Conservation (phyloP, 2,888 invertebrate genomes). For the Amblyjoppa fuscipennis region DNA sequence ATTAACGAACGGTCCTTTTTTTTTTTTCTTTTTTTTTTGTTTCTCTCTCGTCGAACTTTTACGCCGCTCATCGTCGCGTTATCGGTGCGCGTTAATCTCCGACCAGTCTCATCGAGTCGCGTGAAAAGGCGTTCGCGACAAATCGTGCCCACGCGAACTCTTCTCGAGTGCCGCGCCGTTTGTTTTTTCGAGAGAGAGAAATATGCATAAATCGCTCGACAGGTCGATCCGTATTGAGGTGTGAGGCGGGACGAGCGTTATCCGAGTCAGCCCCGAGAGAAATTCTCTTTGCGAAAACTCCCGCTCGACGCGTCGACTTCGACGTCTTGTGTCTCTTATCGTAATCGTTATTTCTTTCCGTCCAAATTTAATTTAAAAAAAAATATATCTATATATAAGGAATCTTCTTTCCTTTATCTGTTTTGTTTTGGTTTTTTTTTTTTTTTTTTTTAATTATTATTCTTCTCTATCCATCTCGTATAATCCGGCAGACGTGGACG, state of each 20-base stretch:
- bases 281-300: not conserved
- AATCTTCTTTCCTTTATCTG: not conserved
- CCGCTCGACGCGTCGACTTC: not conserved
- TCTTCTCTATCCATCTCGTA: slow-evolving; percentile 50
- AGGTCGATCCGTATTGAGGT: slow-evolving; percentile 12
- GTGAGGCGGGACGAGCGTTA: not conserved
- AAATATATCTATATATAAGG: too few relatives aligned
- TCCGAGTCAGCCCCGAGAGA: not conserved
- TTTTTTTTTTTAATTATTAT: slow-evolving; percentile 7
- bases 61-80: slow-evolving; percentile 5
- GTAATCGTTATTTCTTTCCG: not conserved
- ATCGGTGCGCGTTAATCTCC: slow-evolving; percentile 1
- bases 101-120: not conserved
- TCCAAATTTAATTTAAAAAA: not conserved
- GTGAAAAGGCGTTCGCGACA: slow-evolving; percentile 45
- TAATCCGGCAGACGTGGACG: slow-evolving; percentile 90
- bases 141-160: slow-evolving; percentile 5
- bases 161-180: not conserved
- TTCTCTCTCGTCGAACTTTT: slow-evolving; percentile 30
- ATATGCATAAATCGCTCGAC: slow-evolving; percentile 39
- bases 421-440: slow-evolving; percentile 8
- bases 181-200: not conserved
- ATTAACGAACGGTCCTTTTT: slow-evolving; percentile 48
- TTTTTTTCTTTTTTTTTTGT: slow-evolving; percentile 9
- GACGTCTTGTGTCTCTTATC: not conserved